Percentiles rank a stretch among this genome's conserved stretches.
Evolutionary conservation across 1,140 invertebrate species (phyloP).

Genomic region (Drosophila grimshawi): DNA sequence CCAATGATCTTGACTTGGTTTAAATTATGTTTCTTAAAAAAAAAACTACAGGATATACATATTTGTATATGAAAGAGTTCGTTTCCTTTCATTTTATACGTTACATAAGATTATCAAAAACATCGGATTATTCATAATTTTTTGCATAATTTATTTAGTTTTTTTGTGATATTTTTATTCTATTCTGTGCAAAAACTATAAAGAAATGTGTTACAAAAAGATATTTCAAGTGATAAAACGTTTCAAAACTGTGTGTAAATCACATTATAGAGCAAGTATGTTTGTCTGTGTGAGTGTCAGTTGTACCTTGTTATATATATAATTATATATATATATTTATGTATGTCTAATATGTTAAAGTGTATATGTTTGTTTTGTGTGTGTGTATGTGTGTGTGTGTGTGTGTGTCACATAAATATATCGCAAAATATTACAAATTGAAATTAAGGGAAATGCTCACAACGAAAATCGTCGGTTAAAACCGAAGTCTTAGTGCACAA

Average conservation of each 20-base stretch:
- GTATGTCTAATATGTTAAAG: neutral
- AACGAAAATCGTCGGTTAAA: constrained; percentile 39
- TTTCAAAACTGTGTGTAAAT: constrained; percentile 6
- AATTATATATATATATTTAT: neutral
- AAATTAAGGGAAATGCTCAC: constrained; percentile 50
- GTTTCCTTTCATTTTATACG: neutral
- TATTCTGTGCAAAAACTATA: constrained; percentile 65
- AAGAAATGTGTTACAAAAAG: constrained; percentile 55
- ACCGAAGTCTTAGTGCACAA: constrained; percentile 41
- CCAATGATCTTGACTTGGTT: constrained; percentile 5
- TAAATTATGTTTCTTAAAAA: constrained; percentile 47
- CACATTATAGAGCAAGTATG: constrained; percentile 19
- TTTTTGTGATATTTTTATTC: constrained; percentile 27
- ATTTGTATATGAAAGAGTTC: constrained; percentile 48
- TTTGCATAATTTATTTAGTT: constrained; percentile 20
- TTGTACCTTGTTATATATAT: constrained; percentile 6
- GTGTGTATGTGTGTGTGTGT: constrained; percentile 29
- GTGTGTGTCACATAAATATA: constrained; percentile 60
- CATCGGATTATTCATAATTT: constrained; percentile 18
- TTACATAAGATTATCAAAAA: constrained; percentile 24
- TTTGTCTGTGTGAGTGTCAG: constrained; percentile 20
- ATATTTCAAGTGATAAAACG: constrained; percentile 35
- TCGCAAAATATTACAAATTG: constrained; percentile 80
- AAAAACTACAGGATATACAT: constrained; percentile 80
- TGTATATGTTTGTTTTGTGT: constrained; percentile 16